Conservation (phyloP, 2,797 vertebrate species). For the Artibeus lituratus region DNA sequence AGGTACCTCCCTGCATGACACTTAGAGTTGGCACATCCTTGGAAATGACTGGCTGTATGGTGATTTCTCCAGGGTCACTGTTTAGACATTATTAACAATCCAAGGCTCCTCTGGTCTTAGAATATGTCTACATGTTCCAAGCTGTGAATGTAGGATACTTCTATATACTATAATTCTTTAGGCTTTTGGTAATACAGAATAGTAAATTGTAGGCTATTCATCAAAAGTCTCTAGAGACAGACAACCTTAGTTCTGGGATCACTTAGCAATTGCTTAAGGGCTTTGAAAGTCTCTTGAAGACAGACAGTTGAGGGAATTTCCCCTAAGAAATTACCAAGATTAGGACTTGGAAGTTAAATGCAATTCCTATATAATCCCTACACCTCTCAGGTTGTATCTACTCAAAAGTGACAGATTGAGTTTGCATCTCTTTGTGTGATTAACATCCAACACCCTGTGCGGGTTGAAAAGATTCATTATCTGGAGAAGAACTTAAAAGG, state of each 20-base stretch:
- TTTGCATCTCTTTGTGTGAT: constrained; percentile 31
- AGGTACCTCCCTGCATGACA: not conserved
- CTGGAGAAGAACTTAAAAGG: constrained; percentile 47
- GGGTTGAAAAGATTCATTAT: constrained; percentile 47
- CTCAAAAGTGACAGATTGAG: not conserved
- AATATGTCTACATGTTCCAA: not conserved
- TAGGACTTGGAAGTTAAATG: not conserved
- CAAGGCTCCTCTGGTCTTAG: not conserved
- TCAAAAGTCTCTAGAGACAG: not conserved
- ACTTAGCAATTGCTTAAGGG: constrained; percentile 22
- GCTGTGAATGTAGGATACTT: not conserved
- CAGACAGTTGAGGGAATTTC: not conserved
- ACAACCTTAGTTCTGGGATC: constrained; percentile 28
- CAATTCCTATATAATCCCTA: not conserved
- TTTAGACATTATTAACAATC: not conserved
- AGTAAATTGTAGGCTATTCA: constrained; percentile 1
- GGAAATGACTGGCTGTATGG: not conserved
- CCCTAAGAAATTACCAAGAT: constrained; percentile 32
- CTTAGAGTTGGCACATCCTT: not conserved
- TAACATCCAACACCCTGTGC: not conserved
- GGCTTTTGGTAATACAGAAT: not conserved
- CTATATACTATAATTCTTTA: not conserved
- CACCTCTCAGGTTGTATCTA: not conserved
- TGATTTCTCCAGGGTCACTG: not conserved
- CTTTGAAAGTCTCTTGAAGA: constrained; percentile 53